Conservation (phyloP, 2,797 vertebrate genomes). For the Thripadectes ignobilis region DNA sequence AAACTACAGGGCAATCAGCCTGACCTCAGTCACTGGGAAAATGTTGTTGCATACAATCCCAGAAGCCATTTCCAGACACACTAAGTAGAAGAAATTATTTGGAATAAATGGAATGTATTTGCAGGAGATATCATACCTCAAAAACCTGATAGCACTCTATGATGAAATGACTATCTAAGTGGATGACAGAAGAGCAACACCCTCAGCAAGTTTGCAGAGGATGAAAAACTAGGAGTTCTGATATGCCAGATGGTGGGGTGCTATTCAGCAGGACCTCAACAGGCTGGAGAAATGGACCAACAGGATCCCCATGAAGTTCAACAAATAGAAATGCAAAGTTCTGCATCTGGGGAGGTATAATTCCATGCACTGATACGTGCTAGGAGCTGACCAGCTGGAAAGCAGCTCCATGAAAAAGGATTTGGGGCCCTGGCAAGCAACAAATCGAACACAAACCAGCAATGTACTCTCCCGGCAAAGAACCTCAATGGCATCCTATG, state of each 20-base stretch:
- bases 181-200: not conserved
- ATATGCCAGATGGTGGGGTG: not conserved
- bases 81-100: not conserved
- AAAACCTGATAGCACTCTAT: not conserved
- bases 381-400: not conserved
- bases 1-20: not conserved
- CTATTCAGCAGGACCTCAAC: not conserved
- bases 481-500: not conserved
- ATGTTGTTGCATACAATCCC: not conserved
- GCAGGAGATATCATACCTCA: not conserved
- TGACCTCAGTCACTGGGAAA: not conserved
- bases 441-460: not conserved
- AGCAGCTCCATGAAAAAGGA: not conserved
- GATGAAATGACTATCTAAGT: not conserved
- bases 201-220: not conserved
- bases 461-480: not conserved
- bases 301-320: not conserved
- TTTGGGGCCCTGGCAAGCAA: not conserved
- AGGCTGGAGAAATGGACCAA: not conserved
- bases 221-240: not conserved
- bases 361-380: not conserved
- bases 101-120: not conserved
- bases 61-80: not conserved
- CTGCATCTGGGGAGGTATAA: not conserved
- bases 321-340: not conserved